These are phyloP conservation scores for Poeciliopsis occidentalis DNA, from an alignment of 2,113 vertebrate species.

Conservation along the genomic window DNA sequence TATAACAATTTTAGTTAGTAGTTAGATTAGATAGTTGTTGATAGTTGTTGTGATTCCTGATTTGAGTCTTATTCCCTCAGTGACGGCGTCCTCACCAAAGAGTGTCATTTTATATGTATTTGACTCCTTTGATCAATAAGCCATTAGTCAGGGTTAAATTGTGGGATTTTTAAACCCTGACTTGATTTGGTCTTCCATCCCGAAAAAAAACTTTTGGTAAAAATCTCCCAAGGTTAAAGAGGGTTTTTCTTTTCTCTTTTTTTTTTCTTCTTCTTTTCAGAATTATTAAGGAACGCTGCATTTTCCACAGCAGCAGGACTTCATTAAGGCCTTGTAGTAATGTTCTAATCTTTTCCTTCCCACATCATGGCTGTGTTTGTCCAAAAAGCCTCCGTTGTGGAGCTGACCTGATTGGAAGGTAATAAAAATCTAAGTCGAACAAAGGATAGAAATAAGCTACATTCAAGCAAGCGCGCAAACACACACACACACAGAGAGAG, in stretches of 20 bases:
- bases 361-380: constrained; percentile 93
- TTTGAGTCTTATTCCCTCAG: background rate
- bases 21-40: too few species aligned
- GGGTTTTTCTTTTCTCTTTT: background rate
- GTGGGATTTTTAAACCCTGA: background rate
- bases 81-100: background rate
- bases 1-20: too few species aligned
- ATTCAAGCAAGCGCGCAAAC: constrained; percentile 46
- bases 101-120: background rate
- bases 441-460: constrained; percentile 77
- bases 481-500: background rate
- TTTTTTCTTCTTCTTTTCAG: constrained; percentile 15
- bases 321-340: constrained; percentile 33
- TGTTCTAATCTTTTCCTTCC: constrained; percentile 59
- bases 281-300: constrained; percentile 14
- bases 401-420: constrained; percentile 96
- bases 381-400: constrained; percentile 90
- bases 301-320: constrained; percentile 24
- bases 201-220: background rate
- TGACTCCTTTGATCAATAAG: background rate
- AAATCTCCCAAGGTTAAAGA: constrained; percentile 17
- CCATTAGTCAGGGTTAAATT: background rate
- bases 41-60: too few species aligned
- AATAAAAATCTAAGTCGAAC: constrained; percentile 97
- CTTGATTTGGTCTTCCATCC: background rate